Base-by-base conservation (phyloP, 2,888 invertebrate species). In the Syrphus vitripennis region DNA sequence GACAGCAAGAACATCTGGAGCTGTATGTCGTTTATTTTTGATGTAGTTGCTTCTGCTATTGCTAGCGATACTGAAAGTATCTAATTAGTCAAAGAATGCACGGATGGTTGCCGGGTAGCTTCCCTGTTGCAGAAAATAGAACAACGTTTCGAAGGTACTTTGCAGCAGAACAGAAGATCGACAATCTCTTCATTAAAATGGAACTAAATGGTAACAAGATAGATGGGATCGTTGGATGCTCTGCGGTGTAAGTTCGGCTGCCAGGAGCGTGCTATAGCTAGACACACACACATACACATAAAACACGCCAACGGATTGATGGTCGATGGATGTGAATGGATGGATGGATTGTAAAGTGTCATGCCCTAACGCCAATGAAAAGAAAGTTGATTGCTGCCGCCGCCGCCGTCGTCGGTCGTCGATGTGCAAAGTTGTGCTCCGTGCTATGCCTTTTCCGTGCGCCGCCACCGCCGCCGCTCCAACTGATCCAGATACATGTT, bases 61-160 rank as follows among this genome's bases (percentile, higher is more conserved):
- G 3, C 12, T 45, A 6, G 1, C 19, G 19, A 31, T 10, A 76
- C 83, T 42, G 31, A 86, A 74, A 69, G 77, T 86, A 86, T 86
- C 82, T 86, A 86, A 86, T 86, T 86, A 86, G 86, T 86, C 70
- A 74, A 74, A 74, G 82, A 86, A 86, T 82, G 82, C 77, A 86
- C 50, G 82, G 82, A 70, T 75, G 77, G 82, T 48, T 59, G 71
- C 67, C 61, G 59, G 37, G 59, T 42, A 72, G 69, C 63, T 86
- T 82, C 82, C 86, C 72, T 82, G 70, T 84, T 86, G 77, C 82
- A 78, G 77, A 86, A 86, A 86, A 86, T 82, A 86, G 86, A 82
- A 77, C 74, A 75, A 37, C 61, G 1, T 40, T 10, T 50, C 50
- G 24, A 24, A 12, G 26, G 31, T 29, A 34, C 53, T 63, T 10